These are phyloP conservation scores for Ancistrus triradiatus DNA, from an alignment of 2,113 vertebrate genomes.

Conservation along the genomic window DNA sequence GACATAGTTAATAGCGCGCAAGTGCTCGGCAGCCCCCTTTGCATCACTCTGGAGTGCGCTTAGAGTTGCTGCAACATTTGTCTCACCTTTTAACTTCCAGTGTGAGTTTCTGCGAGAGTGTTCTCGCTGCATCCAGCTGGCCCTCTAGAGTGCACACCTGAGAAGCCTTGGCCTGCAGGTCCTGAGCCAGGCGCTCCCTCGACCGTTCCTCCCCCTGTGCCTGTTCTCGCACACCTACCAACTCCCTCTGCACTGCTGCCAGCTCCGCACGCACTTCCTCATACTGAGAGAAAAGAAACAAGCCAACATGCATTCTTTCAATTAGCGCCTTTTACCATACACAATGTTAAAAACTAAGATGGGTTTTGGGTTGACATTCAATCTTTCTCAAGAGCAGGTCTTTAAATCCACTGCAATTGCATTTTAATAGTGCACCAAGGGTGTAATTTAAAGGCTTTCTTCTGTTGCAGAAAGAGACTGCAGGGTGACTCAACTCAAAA, in stretches of 20 bases:
- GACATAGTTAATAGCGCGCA: no score
- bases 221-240: constrained; percentile 58
- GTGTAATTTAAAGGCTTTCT: no score
- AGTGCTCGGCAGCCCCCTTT: no score
- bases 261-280: constrained; percentile 66
- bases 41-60: no score
- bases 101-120: constrained; percentile 59
- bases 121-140: constrained; percentile 65
- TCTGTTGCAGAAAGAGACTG: no score
- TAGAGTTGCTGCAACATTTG: no score
- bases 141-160: constrained; percentile 70
- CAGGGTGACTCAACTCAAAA: no score
- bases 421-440: no score
- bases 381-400: no score
- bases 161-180: constrained; percentile 68
- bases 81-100: constrained; percentile 72
- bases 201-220: constrained; percentile 43
- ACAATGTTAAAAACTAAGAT: background rate
- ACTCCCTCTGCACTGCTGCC: constrained; percentile 57
- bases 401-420: no score
- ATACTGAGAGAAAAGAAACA: constrained; percentile 41
- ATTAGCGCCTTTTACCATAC: background rate
- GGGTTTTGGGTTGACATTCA: no score
- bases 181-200: constrained; percentile 61
- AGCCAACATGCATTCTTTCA: no score